Percentiles rank a stretch among this genome's conserved stretches.
Conservation (phyloP, 2,888 invertebrate genomes). For the Heliothis peltigera region DNA sequence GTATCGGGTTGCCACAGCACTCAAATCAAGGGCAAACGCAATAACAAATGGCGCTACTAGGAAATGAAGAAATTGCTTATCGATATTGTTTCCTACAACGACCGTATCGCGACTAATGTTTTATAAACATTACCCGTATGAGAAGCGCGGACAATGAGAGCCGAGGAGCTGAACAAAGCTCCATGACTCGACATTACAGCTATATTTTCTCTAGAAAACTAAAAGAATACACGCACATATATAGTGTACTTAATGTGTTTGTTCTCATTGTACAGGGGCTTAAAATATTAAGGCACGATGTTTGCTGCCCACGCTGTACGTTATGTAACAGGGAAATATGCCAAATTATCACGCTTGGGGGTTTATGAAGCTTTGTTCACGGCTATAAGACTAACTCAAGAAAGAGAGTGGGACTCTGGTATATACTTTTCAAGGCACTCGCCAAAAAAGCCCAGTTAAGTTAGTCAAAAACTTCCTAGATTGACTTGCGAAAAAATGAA, state of each 20-base stretch:
- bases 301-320: slow-evolving; percentile 7
- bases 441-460: too few relatives aligned
- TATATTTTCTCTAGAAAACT: slow-evolving; percentile 41
- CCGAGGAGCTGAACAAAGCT: slow-evolving; percentile 46
- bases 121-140: slow-evolving; percentile 71
- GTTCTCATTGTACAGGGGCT: slow-evolving; percentile 48
- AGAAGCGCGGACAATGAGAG: slow-evolving; percentile 55
- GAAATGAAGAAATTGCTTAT: slow-evolving; percentile 74
- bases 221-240: slow-evolving; percentile 33
- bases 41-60: slow-evolving; percentile 66
- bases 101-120: slow-evolving; percentile 67
- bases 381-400: slow-evolving; percentile 7
- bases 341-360: slow-evolving; percentile 33
- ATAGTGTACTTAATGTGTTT: slow-evolving; percentile 26
- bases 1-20: slow-evolving; percentile 48
- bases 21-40: slow-evolving; percentile 61
- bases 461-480: too few relatives aligned
- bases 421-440: too few relatives aligned
- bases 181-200: slow-evolving; percentile 30
- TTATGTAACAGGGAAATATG: slow-evolving; percentile 40
- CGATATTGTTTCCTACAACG: slow-evolving; percentile 69
- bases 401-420: slow-evolving; percentile 9
- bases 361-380: slow-evolving; percentile 30
- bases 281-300: slow-evolving; percentile 52
- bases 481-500: too few relatives aligned